Percentiles rank a stretch among this genome's conserved stretches.
phyloP scores from a whole-genome alignment of 1,140 invertebrate species.

The Apolygus lucorum region DNA sequence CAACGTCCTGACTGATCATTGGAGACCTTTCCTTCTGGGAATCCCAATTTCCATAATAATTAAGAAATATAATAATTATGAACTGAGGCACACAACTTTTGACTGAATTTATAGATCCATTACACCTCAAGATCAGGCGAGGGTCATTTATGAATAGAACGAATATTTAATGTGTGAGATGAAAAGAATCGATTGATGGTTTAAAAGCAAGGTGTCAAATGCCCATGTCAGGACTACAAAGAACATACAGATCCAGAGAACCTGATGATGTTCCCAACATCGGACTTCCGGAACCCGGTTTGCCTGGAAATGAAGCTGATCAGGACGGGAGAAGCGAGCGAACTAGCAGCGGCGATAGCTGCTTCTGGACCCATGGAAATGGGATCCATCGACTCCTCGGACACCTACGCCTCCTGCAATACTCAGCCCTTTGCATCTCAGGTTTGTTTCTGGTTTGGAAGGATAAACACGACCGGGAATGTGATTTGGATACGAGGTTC shows the following conservation, averaged over 20 bases:
- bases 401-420: constrained; percentile 91
- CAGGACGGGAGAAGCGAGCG: constrained; percentile 40
- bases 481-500: no score
- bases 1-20: no score
- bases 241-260: constrained; percentile 79
- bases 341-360: constrained; percentile 41
- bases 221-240: constrained; percentile 62
- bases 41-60: no score
- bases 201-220: neutral
- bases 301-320: constrained; percentile 69
- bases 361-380: constrained; percentile 46
- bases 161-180: no score
- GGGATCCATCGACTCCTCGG: constrained; percentile 71
- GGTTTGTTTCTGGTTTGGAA: constrained; percentile 34
- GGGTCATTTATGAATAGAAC: no score
- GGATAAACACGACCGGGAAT: no score
- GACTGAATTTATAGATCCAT: no score
- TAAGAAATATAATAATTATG: no score
- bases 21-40: no score
- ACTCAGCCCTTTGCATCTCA: constrained; percentile 84
- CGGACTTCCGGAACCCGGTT: constrained; percentile 65
- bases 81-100: no score
- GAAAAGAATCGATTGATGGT: no score
- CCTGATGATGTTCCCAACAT: constrained; percentile 70
- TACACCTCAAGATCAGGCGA: no score